A percentile compares a stretch with the other conserved stretches of the same genome.
phyloP scores from a whole-genome alignment of 2,888 invertebrate genomes.

The Bhutanitis thaidina region DNA sequence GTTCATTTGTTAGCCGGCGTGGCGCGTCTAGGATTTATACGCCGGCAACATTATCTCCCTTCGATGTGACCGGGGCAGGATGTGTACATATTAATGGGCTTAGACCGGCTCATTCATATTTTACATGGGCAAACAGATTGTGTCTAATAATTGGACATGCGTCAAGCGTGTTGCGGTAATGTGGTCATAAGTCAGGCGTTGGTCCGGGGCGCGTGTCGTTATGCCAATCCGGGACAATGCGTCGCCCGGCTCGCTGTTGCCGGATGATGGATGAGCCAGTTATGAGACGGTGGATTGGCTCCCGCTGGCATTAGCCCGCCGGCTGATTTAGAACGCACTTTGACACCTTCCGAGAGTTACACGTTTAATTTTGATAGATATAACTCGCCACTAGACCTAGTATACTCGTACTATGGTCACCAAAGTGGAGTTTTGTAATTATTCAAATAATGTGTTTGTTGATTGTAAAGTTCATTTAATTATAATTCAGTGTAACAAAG shows the following conservation, averaged over 20 bases:
- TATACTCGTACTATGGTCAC: too few relatives aligned
- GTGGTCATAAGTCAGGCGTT: conserved; percentile 66
- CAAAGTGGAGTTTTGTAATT: too few relatives aligned
- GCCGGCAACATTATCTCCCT: conserved; percentile 70
- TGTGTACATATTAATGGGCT: conserved; percentile 48
- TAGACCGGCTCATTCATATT: conserved; percentile 64
- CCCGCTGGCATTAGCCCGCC: conserved; percentile 39
- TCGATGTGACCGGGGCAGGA: conserved; percentile 61
- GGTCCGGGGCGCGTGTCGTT: conserved; percentile 65
- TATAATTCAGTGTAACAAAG: too few relatives aligned
- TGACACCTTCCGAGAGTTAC: conserved; percentile 14
- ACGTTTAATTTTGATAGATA: conserved; percentile 9
- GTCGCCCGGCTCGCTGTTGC: conserved; percentile 20
- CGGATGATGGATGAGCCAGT: conserved; percentile 62
- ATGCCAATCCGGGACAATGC: conserved; percentile 54
- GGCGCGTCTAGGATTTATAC: conserved; percentile 64
- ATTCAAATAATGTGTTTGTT: too few relatives aligned
- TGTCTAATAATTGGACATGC: conserved; percentile 75
- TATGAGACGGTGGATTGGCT: conserved; percentile 57
- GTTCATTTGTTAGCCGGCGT: conserved; percentile 62
- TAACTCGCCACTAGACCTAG: not conserved
- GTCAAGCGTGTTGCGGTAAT: conserved; percentile 73
- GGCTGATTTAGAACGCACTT: conserved; percentile 25
- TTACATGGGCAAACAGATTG: conserved; percentile 68
- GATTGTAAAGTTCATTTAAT: too few relatives aligned